These are phyloP conservation scores for Molossus molossus DNA, from an alignment of 2,797 vertebrate genomes.

Conservation along the genomic window DNA sequence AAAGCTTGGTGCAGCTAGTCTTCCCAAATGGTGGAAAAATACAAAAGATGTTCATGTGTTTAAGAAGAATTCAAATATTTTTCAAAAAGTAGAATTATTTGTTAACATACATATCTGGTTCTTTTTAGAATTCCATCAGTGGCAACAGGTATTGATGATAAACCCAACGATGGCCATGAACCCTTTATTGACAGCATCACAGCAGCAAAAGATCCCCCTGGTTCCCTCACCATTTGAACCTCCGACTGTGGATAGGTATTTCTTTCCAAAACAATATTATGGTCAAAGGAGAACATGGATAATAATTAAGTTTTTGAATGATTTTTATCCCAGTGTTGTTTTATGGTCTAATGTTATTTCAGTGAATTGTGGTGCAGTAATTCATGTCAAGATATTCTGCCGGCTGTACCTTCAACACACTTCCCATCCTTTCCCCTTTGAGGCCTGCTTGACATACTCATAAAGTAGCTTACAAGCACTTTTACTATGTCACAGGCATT, in stretches of 20 bases:
- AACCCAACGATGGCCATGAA: conserved; percentile 95
- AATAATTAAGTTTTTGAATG: background rate
- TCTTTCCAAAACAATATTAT: background rate
- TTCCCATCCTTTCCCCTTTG: background rate
- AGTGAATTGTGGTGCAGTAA: background rate
- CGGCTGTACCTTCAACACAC: background rate
- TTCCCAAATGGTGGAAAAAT: background rate
- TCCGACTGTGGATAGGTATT: conserved; percentile 94
- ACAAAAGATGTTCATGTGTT: background rate
- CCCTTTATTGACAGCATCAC: conserved; percentile 93
- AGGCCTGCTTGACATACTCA: background rate
- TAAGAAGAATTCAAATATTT: conserved; percentile 52
- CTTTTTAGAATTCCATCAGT: conserved; percentile 94
- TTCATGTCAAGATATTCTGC: background rate
- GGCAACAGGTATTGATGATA: conserved; percentile 95
- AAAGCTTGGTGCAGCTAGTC: background rate
- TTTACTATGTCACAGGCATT: background rate
- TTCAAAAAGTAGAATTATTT: conserved; percentile 7
- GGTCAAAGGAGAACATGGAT: background rate
- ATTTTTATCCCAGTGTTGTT: background rate
- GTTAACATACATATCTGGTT: conserved; percentile 68
- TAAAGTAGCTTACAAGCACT: background rate
- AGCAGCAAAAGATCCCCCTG: conserved; percentile 94
- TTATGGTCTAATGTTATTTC: background rate
- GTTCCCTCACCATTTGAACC: conserved; percentile 94